Conservation (phyloP, 2,113 vertebrate genomes). For the Ammodytes marinus region DNA sequence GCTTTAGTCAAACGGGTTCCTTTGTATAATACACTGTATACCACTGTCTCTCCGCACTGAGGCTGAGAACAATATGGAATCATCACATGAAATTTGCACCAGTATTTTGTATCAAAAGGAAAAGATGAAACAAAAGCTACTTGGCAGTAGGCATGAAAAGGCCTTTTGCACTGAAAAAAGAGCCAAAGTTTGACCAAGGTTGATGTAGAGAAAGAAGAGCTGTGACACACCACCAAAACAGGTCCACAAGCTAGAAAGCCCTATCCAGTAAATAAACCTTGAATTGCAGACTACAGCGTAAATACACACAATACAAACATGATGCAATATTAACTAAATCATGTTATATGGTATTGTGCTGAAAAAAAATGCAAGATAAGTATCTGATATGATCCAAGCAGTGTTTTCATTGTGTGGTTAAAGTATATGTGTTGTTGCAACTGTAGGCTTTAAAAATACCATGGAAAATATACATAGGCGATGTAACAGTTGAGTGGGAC, state of each 20-base stretch:
- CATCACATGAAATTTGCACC: constrained; percentile 16
- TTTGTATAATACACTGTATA: neutral
- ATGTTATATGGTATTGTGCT: neutral
- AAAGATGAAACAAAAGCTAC: neutral
- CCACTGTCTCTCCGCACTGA: neutral
- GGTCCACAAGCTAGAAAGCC: neutral
- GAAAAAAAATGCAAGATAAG: neutral
- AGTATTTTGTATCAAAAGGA: constrained; percentile 12
- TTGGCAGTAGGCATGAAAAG: constrained; percentile 45
- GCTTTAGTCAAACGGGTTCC: constrained; percentile 13
- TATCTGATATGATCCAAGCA: neutral
- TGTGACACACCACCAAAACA: constrained; percentile 10
- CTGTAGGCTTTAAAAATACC: neutral
- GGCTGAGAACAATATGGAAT: neutral
- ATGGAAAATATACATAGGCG: neutral
- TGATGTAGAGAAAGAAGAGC: constrained; percentile 38
- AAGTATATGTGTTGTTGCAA: neutral
- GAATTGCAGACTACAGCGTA: neutral
- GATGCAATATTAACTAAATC: neutral
- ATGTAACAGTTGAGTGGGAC: constrained; percentile 7
- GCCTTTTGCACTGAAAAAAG: constrained; percentile 39
- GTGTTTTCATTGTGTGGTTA: neutral
- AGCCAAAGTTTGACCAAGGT: constrained; percentile 53
- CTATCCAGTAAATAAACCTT: neutral
- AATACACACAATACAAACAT: neutral